Conservation (phyloP, 2,113 vertebrate genomes). For the Myrmecobius fasciatus region DNA sequence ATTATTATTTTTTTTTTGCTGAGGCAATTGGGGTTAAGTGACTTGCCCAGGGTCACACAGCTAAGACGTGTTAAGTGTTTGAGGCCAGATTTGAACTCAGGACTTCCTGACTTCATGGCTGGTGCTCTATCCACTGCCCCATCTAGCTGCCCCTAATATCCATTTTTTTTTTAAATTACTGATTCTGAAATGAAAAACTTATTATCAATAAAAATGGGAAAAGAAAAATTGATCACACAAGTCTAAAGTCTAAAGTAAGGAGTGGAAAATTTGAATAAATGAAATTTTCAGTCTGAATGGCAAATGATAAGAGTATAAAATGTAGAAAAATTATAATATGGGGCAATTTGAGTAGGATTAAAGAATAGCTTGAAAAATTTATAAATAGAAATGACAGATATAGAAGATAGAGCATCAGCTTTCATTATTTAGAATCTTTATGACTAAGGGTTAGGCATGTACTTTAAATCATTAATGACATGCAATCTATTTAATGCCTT, state of each 20-base stretch:
- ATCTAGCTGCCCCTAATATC: no score
- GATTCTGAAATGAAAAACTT: neutral
- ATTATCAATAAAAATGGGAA: neutral
- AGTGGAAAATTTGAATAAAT: neutral
- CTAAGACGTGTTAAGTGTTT: no score
- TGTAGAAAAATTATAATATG: neutral
- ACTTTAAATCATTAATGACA: neutral
- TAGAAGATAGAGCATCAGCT: neutral
- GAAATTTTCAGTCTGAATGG: neutral
- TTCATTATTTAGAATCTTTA: neutral
- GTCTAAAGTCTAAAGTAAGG: neutral
- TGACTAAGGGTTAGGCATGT: neutral
- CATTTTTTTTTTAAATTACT: neutral
- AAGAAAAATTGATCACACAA: neutral
- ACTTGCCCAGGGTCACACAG: no score
- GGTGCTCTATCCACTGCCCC: no score
- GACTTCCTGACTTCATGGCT: no score
- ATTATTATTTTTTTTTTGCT: no score
- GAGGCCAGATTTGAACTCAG: no score
- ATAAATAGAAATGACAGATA: neutral
- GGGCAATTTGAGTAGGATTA: neutral
- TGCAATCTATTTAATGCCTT: neutral
- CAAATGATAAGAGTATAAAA: neutral
- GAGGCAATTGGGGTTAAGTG: no score
- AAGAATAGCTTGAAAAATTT: neutral